Percentiles rank a stretch among this genome's conserved stretches.
Evolutionary conservation across 1,140 invertebrate genomes (phyloP).

Genomic region (Trachymyrmex cornetzi): DNA sequence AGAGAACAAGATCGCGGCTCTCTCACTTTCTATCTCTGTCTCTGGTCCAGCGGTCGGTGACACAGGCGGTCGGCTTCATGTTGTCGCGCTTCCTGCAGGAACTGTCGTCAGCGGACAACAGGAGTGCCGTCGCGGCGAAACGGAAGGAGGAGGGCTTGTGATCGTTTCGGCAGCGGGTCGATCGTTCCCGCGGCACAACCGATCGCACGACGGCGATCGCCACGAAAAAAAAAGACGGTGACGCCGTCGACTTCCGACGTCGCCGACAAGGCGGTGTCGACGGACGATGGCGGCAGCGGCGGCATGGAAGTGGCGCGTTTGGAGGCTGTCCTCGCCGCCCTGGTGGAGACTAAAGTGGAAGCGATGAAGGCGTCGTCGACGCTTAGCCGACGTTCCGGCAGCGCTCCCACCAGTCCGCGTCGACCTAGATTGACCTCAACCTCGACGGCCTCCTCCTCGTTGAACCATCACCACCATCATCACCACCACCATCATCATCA

Average conservation of each 20-base stretch:
- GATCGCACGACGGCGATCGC: constrained; percentile 32
- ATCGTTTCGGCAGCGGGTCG: constrained; percentile 66
- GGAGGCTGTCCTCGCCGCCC: constrained; percentile 89
- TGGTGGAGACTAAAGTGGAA: constrained; percentile 89
- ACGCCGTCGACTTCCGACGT: constrained; percentile 86
- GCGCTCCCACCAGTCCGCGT: constrained; percentile 81
- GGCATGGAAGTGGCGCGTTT: constrained; percentile 88
- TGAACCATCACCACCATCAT: constrained; percentile 78
- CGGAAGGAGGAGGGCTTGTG: constrained; percentile 54
- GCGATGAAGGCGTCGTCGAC: constrained; percentile 83
- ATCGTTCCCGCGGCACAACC: constrained; percentile 51
- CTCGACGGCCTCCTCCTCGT: constrained; percentile 83
- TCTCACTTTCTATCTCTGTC: not conserved
- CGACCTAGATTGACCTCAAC: constrained; percentile 83
- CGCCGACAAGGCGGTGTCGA: constrained; percentile 91
- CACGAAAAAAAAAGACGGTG: constrained; percentile 75
- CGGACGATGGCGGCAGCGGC: constrained; percentile 87
- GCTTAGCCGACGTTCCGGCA: constrained; percentile 79
- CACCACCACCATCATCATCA: constrained; percentile 74
- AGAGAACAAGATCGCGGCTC: not conserved
- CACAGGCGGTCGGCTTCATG: constrained; percentile 54
- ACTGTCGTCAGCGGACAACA: constrained; percentile 60
- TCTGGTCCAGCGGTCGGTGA: not conserved
- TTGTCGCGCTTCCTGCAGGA: constrained; percentile 69
- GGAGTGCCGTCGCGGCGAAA: constrained; percentile 32